Evolutionary conservation across 2,113 vertebrate genomes (phyloP), one percentile per base, ranked within the genome.

Genomic region (Astatoreochromis straeleni): DNA sequence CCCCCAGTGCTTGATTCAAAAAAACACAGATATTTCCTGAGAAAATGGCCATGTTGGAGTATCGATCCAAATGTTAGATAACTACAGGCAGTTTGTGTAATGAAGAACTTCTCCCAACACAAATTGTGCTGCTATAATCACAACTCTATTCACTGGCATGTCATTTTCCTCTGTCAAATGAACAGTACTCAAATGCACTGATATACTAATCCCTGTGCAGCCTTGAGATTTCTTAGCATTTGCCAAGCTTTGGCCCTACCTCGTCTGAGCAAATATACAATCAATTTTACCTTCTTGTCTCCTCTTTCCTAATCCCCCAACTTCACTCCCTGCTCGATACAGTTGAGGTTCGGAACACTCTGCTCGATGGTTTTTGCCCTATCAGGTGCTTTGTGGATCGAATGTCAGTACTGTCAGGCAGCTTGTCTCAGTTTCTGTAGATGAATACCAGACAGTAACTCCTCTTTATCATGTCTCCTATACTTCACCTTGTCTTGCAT

Each of bases 401-500:
- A 94, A 94, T 95, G 92, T 93, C 90, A 73, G 83, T 78, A 33
- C 90, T 92, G 91, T 93, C 92, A 90, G 88, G 73, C 88, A 31
- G 84, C 86, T 87, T 47, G 87, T 87, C 86, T 93, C 83, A 42
- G 55, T 38, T 78, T 80, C 84, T 53, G 65, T 60, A 81, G 89
- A 90, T 79, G 81, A 94, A 91, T 73, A 63, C 63, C 83, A 91
- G 93, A 85, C 89, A 85, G 85, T 80, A 83, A 16, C 68, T 24
- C 7, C 26, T 85, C 58, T 65, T 88, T 80, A 35, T 78, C 38
- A n/a, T 4, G 21, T 58, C 84, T 90, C 73, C 80, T 65, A 73
- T 90, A 84, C 79, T 49, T 85, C 83, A 75, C 51, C 60, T 84
- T 82, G 79, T 87, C 87, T 91, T 10, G 17, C 54, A 51, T 58